Evolutionary conservation across 2,113 vertebrate genomes (phyloP).

Genomic region (Scatophagus argus): DNA sequence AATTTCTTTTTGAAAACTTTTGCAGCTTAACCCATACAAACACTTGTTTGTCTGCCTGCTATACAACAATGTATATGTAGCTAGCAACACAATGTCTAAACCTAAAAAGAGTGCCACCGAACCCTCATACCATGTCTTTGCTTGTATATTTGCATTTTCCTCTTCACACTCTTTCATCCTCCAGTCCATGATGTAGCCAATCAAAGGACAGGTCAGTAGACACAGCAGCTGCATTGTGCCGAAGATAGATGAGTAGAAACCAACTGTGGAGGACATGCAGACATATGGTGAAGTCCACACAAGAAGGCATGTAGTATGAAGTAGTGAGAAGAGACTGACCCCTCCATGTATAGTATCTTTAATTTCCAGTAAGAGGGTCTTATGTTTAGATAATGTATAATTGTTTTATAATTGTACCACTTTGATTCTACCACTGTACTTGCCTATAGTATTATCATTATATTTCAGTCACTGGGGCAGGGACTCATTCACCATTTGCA

Average conservation of each 20-base stretch:
- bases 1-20: too few relatives aligned
- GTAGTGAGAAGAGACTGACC: background rate
- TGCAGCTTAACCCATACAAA: too few relatives aligned
- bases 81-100: background rate
- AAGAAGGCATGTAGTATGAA: background rate
- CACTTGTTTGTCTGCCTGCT: background rate
- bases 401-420: too few relatives aligned
- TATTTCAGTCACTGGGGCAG: too few relatives aligned
- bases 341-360: too few relatives aligned
- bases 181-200: constrained; percentile 94
- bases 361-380: too few relatives aligned
- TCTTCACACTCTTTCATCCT: constrained; percentile 80
- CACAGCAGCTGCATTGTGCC: constrained; percentile 89
- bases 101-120: background rate
- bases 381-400: too few relatives aligned
- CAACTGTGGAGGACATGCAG: constrained; percentile 74
- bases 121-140: constrained; percentile 38
- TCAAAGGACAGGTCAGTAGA: constrained; percentile 88
- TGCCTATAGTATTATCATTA: too few relatives aligned
- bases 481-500: too few relatives aligned
- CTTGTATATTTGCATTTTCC: constrained; percentile 42
- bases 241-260: constrained; percentile 88
- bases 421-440: too few relatives aligned
- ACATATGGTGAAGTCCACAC: background rate
- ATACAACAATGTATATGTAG: background rate